Conservation (phyloP, 2,797 vertebrate species). For the Lateolabrax maculatus region DNA sequence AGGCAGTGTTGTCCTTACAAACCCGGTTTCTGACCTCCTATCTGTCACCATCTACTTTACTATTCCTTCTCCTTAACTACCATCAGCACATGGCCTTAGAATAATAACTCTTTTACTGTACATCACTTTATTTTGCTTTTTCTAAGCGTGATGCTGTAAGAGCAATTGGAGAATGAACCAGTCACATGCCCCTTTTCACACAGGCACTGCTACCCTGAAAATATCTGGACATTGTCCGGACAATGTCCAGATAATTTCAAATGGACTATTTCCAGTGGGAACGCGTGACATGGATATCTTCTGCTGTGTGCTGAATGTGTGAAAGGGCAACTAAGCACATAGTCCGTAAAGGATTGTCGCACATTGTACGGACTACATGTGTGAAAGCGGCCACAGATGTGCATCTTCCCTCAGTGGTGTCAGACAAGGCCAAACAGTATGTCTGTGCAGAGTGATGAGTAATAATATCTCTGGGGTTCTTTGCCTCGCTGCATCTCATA, state of each 20-base stretch:
- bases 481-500: constrained; percentile 32
- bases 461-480: constrained; percentile 53
- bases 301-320: too few relatives aligned
- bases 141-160: constrained; percentile 46
- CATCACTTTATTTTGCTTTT: constrained; percentile 37
- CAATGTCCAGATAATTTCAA: too few relatives aligned
- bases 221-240: too few relatives aligned
- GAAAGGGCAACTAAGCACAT: too few relatives aligned
- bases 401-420: constrained; percentile 58
- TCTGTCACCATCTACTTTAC: constrained; percentile 67
- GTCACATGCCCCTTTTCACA: too few relatives aligned
- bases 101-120: constrained; percentile 50
- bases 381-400: too few relatives aligned
- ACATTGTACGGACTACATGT: too few relatives aligned
- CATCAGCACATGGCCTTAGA: constrained; percentile 29
- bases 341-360: too few relatives aligned
- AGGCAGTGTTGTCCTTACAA: constrained; percentile 37
- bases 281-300: too few relatives aligned
- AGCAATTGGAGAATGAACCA: constrained; percentile 44
- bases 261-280: too few relatives aligned
- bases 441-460: constrained; percentile 48
- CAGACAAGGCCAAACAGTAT: constrained; percentile 62
- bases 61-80: constrained; percentile 45
- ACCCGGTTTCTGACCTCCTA: constrained; percentile 41
- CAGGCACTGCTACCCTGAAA: too few relatives aligned